These are phyloP conservation scores for Catocala fraxini DNA, from an alignment of 2,888 invertebrate genomes.

Conservation along the genomic window DNA sequence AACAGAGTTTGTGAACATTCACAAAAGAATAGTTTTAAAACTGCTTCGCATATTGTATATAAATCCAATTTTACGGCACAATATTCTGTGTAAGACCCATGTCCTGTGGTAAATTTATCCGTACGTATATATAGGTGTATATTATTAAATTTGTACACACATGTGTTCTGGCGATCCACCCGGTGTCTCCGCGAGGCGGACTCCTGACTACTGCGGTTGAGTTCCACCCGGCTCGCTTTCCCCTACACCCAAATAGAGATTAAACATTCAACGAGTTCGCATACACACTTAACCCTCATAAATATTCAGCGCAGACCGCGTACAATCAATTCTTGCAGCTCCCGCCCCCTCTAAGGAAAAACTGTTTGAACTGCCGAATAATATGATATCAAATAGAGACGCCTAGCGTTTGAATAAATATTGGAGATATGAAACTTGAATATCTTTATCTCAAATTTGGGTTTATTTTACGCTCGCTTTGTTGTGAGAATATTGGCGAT, in stretches of 20 bases:
- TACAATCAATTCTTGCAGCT: conserved; percentile 84
- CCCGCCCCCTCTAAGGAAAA: conserved; percentile 70
- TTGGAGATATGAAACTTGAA: conserved; percentile 61
- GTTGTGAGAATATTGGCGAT: conserved; percentile 44
- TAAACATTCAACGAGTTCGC: conserved; percentile 86
- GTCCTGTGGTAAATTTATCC: conserved; percentile 26
- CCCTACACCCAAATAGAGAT: conserved; percentile 77
- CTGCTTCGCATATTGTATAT: background rate
- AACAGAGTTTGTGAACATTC: conserved; percentile 14
- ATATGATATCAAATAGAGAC: conserved; percentile 79
- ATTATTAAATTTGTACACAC: conserved; percentile 8
- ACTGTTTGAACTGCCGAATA: conserved; percentile 79
- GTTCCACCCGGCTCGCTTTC: conserved; percentile 51
- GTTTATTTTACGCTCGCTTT: conserved; percentile 44
- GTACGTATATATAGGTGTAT: conserved; percentile 6
- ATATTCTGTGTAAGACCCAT: conserved; percentile 17
- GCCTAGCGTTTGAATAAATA: conserved; percentile 77
- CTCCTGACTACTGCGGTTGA: conserved; percentile 52
- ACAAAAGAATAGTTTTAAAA: conserved; percentile 26
- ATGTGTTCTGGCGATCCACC: conserved; percentile 14
- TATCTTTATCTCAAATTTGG: conserved; percentile 52
- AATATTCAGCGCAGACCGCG: conserved; percentile 83
- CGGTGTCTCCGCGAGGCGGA: conserved; percentile 35
- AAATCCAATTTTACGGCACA: background rate
- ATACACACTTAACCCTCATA: conserved; percentile 87